A percentile compares a stretch with the other conserved stretches of the same genome.
Evolutionary conservation across 2,113 vertebrate species (phyloP).

Genomic region (Larimichthys polyactis): DNA sequence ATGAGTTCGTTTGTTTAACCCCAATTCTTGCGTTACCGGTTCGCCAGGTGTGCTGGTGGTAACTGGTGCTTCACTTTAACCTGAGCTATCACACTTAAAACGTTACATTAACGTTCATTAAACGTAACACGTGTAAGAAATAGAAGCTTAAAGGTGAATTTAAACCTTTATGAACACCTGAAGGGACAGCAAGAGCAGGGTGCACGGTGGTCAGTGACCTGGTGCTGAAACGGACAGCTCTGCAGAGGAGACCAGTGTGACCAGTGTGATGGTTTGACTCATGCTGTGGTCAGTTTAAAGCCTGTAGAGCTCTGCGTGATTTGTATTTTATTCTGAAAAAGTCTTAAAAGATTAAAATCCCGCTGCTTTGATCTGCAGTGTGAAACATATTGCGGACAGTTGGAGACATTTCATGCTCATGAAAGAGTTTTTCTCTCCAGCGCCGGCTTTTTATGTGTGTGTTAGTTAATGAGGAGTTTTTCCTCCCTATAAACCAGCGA

Average conservation of each 20-base stretch:
- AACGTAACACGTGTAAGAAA: background rate
- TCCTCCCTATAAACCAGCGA: conserved; percentile 9
- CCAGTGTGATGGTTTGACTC: background rate
- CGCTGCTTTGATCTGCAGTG: background rate
- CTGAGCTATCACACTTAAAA: background rate
- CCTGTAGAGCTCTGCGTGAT: background rate
- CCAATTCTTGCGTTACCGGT: conserved; percentile 35
- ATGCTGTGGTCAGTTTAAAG: conserved; percentile 18
- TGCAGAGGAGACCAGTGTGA: background rate
- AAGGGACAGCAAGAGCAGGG: background rate
- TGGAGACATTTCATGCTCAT: conserved; percentile 7
- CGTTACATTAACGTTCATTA: too few species aligned
- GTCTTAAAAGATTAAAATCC: background rate
- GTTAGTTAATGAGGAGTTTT: conserved; percentile 44
- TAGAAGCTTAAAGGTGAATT: too few species aligned
- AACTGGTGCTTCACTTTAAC: background rate
- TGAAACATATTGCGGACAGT: conserved; percentile 19
- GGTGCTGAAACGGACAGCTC: conserved; percentile 73
- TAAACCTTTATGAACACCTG: too few species aligned
- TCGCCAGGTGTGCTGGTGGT: conserved; percentile 3
- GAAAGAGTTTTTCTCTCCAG: conserved; percentile 23
- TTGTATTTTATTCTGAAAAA: background rate
- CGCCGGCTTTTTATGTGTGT: conserved; percentile 2
- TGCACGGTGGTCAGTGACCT: conserved; percentile 15
- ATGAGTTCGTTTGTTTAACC: background rate